Conservation (phyloP, 2,888 invertebrate species). For the Lithophane ornitopus region DNA sequence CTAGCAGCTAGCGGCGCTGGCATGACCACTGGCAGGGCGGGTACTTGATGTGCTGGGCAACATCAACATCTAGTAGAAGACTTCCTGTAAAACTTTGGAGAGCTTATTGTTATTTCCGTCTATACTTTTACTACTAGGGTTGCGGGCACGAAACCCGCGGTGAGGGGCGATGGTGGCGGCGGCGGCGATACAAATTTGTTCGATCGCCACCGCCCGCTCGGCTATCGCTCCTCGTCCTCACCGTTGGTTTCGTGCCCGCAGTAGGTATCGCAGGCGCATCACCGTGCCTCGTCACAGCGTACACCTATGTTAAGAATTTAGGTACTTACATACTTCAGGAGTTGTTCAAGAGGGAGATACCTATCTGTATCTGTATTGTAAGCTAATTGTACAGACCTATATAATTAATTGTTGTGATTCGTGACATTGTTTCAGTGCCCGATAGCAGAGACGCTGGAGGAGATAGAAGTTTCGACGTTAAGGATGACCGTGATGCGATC, state of each 20-base stretch:
- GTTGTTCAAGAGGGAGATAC: not conserved
- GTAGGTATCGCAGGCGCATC: too few species aligned
- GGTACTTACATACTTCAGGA: not conserved
- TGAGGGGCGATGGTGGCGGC: too few species aligned
- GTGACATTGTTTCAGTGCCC: slow-evolving; percentile 81
- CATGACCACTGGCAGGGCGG: not conserved
- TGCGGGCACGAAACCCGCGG: too few species aligned
- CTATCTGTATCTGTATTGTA: not conserved
- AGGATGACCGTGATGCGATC: slow-evolving; percentile 84
- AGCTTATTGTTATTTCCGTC: too few species aligned
- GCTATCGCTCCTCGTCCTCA: too few species aligned
- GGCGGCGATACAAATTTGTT: too few species aligned
- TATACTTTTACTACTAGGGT: too few species aligned
- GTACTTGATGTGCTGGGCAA: not conserved
- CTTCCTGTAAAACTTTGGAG: not conserved
- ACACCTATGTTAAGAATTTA: not conserved
- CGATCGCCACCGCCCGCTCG: too few species aligned
- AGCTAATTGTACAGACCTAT: too few species aligned
- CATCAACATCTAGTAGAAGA: not conserved
- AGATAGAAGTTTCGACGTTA: slow-evolving; percentile 65
- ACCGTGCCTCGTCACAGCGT: not conserved
- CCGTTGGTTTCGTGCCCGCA: too few species aligned
- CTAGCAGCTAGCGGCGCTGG: not conserved
- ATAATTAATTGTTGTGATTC: not conserved
- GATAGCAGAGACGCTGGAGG: slow-evolving; percentile 76